A percentile compares a stretch with the other conserved stretches of the same genome.
These are phyloP conservation scores for Mastigias papua DNA, from an alignment of 30 jellyfish, hydroid and myxozoan species.

Conservation along the genomic window DNA sequence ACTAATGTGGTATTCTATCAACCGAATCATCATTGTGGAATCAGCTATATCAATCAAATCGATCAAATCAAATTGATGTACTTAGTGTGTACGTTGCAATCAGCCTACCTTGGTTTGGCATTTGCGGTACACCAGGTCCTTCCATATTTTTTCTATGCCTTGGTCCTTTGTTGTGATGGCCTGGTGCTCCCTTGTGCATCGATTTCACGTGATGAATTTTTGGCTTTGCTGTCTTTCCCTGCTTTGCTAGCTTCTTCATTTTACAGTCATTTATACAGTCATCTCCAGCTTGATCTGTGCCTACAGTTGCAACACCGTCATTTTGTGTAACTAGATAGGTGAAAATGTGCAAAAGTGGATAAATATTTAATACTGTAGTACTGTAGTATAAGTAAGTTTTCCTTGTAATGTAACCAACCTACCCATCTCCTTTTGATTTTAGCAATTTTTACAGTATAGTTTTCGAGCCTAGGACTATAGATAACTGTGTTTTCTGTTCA, in stretches of 20 bases:
- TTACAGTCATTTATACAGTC: conserved; percentile 75
- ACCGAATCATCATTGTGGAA: not conserved
- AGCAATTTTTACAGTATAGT: too few species aligned
- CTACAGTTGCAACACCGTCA: conserved; percentile 71
- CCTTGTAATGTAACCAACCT: too few species aligned
- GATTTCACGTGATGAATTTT: conserved; percentile 63
- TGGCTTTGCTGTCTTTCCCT: conserved; percentile 45
- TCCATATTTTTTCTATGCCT: conserved; percentile 71
- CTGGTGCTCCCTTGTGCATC: conserved; percentile 83
- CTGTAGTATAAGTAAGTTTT: too few species aligned
- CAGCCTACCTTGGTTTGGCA: conserved; percentile 57
- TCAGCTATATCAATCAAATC: not conserved
- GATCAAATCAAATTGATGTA: not conserved
- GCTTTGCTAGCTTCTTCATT: conserved; percentile 44
- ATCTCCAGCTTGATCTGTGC: conserved; percentile 50
- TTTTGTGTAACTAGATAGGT: conserved; percentile 29
- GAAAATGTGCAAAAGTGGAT: not conserved
- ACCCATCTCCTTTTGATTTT: too few species aligned
- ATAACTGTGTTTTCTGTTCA: too few species aligned
- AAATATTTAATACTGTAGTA: too few species aligned
- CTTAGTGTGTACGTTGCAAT: not conserved
- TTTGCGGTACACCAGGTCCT: conserved; percentile 43
- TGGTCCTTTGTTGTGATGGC: conserved; percentile 74
- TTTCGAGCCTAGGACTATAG: too few species aligned
- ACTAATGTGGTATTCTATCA: too few species aligned